Evolutionary conservation across 2,888 invertebrate species (phyloP), one percentile per base, ranked within the genome.

Genomic region (Eristalinus sepulchralis): DNA sequence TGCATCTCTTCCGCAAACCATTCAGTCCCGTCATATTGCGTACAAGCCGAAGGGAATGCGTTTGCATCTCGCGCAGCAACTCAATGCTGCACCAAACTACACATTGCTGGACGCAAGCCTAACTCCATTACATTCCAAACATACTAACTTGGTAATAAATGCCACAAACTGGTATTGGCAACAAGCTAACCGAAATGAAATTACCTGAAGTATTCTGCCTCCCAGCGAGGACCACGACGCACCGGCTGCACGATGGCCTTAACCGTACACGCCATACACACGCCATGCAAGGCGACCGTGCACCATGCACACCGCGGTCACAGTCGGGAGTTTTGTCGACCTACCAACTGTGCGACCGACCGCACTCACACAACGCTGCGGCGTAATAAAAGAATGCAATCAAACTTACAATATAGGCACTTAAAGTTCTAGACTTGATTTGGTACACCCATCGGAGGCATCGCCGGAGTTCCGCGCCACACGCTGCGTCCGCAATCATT

Each of bases 331-430:
- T 84, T 66, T 63, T 75, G 68, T 83, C 83, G 83, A 84, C 83
- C 83, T 84, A 84, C 84, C 84, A 84, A 72, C 76, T 84, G 8
- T 55, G 31, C 47, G 17, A 10, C 55, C 8, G 53, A 76, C 13
- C 33, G 63, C 33, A 75, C 63, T n/a, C 27, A 67, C 72, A 76
- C 76, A 72, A 4, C n/a, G 47, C 47, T 70, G 66, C 70, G 71
- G 63, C 72, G 84, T 77, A 85, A 85, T 85, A 85, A 85, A 85
- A 76, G 76, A 82, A 85, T 77, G 84, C 82, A 85, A 85, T 85
- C 84, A 85, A 85, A 85, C 76, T 85, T 82, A 81, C 81, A 81
- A 85, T 85, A 85, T 77, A 68, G 77, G 71, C 81, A 85, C 84
- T 85, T 85, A 77, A 77, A 81, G 76, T 85, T 85, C 81, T 85